A percentile compares a stretch with the other conserved stretches of the same genome.
These are phyloP conservation scores for Andrena haemorrhoa DNA, from an alignment of 2,888 invertebrate species.

Conservation along the genomic window DNA sequence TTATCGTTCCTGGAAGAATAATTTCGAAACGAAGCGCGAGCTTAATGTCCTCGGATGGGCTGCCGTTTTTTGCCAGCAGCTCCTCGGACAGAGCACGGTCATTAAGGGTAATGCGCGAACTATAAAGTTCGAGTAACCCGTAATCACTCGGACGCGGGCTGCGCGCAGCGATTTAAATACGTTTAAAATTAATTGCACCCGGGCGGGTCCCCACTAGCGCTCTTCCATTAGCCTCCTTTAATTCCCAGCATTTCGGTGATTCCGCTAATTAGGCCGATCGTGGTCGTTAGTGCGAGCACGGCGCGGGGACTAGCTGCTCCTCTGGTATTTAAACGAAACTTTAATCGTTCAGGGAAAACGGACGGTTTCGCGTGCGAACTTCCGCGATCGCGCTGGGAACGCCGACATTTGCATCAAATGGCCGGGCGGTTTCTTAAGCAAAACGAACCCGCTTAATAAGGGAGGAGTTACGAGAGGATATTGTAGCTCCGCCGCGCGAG, in stretches of 20 bases:
- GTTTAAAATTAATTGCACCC: conserved; percentile 19
- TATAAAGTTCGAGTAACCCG: conserved; percentile 10
- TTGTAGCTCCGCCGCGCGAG: not conserved
- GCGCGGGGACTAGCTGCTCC: not conserved
- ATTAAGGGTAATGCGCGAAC: conserved; percentile 16
- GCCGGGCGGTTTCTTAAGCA: not conserved
- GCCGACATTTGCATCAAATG: conserved; percentile 4
- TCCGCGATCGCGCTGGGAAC: not conserved
- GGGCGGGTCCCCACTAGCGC: not conserved
- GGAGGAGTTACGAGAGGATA: not conserved
- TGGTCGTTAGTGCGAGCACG: not conserved
- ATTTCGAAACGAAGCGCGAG: not conserved
- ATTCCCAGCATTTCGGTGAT: conserved; percentile 40
- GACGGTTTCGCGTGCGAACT: not conserved
- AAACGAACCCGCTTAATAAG: not conserved
- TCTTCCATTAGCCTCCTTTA: conserved; percentile 29
- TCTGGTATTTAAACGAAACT: not conserved
- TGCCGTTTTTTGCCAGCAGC: not conserved
- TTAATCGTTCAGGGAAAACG: not conserved
- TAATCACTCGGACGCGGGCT: conserved; percentile 16
- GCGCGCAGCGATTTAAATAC: conserved; percentile 26
- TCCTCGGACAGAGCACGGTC: not conserved
- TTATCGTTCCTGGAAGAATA: conserved; percentile 6
- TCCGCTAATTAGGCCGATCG: conserved; percentile 44
- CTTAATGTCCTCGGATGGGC: not conserved